Base-by-base conservation (phyloP, 2,113 vertebrate genomes). In the Malurus melanocephalus region DNA sequence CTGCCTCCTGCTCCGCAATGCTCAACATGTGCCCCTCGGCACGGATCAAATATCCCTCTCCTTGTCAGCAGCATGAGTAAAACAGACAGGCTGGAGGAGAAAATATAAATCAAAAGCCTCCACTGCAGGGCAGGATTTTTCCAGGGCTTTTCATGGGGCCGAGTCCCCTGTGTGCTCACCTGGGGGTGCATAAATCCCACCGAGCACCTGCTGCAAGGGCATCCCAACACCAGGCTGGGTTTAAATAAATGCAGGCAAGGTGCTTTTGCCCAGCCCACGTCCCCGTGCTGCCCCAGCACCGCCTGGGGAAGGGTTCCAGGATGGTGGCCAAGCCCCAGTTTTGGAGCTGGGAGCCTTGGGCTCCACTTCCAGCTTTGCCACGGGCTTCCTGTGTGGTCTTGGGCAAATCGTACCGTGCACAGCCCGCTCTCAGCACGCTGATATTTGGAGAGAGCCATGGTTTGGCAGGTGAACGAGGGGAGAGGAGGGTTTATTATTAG, bases 1-100 rank as follows among this genome's bases (percentile, higher is more conserved):
- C 67, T 90, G 81, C 87, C 94, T 94, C 89, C 93, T 89, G 91
- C 88, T 96, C 92, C 0, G 1, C 5, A 0, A 61, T 32, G 90
- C 92, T 96, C 94, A 92, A 94, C 93, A 96, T 96, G 94, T 96
- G 95, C 95, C 95, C 90, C 94, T 95, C 84, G 53, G 92, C 92
- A 88, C 23, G 2, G 83, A 95, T 96, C 95, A 87, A 91, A 95
- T 96, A 96, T 93, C 95, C 84, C 67, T 85, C 90, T 92, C 64
- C 92, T 92, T 96, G 96, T 96, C 95, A 95, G 90, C 91, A 93
- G 77, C 93, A 90, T 92, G 95, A 96, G 80, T 79, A 95, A 94
- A 96, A 92, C 95, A 95, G 95, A 90, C 93, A 92, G 77, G 87
- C 89, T 93, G 80, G 88, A 0, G n/a, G 90, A 93, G 94, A 94